Percentiles rank a stretch among this genome's conserved stretches.
phyloP scores from a whole-genome alignment of 2,888 invertebrate genomes.

The Busseola fusca region DNA sequence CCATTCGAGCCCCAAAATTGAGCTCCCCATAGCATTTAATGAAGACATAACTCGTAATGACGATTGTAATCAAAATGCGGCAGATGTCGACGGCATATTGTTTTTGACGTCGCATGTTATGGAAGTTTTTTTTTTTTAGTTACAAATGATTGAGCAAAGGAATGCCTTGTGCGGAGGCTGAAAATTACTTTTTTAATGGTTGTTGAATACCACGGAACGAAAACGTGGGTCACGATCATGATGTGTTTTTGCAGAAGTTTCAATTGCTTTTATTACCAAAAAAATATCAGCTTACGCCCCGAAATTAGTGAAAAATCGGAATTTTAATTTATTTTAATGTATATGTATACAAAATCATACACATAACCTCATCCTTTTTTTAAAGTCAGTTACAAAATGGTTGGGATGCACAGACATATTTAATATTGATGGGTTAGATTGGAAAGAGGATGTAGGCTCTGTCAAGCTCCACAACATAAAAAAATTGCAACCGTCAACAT shows the following conservation, averaged over 20 bases:
- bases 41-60: slow-evolving; percentile 52
- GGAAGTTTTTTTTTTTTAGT: slow-evolving; percentile 38
- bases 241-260: neutral
- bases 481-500: too few species aligned
- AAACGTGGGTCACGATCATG: neutral
- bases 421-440: too few species aligned
- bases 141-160: slow-evolving; percentile 21
- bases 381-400: neutral
- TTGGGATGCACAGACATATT: too few species aligned
- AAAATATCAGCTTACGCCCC: too few species aligned
- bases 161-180: slow-evolving; percentile 19
- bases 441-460: neutral
- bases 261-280: neutral
- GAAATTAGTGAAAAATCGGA: neutral
- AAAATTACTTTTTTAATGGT: slow-evolving; percentile 9
- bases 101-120: slow-evolving; percentile 53
- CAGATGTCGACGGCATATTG: slow-evolving; percentile 62
- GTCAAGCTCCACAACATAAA: neutral
- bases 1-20: slow-evolving; percentile 38
- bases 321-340: too few species aligned
- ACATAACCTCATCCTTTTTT: neutral
- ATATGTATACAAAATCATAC: neutral
- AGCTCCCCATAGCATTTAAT: slow-evolving; percentile 43
- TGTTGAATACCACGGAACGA: neutral
- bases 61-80: slow-evolving; percentile 60